phyloP scores from a whole-genome alignment of 2,797 vertebrate genomes.

The Lates japonicus region DNA sequence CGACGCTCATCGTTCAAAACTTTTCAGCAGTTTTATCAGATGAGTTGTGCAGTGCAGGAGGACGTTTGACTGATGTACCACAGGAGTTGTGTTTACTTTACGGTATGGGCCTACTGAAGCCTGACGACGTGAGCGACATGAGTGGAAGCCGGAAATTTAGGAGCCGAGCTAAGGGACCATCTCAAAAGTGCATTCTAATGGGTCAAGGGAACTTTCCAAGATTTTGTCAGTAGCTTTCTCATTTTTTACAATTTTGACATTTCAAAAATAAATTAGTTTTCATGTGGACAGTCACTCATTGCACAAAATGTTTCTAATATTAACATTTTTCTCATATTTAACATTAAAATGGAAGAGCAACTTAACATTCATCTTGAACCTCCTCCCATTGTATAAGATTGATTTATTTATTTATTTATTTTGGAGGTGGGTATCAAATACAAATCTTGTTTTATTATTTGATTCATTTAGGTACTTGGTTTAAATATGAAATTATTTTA shows the following conservation, averaged over 20 bases:
- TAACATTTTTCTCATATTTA: background rate
- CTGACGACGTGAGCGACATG: background rate
- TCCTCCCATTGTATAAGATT: no score
- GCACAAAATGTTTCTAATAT: background rate
- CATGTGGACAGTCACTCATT: background rate
- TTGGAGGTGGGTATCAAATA: no score
- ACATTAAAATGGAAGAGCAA: no score
- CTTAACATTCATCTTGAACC: no score
- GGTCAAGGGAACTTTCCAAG: background rate
- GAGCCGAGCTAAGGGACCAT: background rate
- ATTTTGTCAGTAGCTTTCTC: no score
- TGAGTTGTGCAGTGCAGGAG: background rate
- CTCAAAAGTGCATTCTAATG: background rate
- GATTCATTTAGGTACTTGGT: no score
- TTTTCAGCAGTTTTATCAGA: background rate
- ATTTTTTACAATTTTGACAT: background rate
- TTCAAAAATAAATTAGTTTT: background rate
- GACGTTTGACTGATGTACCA: no score
- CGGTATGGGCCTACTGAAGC: background rate
- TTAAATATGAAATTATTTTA: no score
- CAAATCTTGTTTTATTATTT: no score
- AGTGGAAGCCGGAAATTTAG: background rate
- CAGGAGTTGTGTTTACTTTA: no score
- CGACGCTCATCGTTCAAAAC: no score
- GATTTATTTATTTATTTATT: no score